Base-by-base conservation (phyloP, 1,140 invertebrate genomes). In the Condylostylus longicornis region DNA sequence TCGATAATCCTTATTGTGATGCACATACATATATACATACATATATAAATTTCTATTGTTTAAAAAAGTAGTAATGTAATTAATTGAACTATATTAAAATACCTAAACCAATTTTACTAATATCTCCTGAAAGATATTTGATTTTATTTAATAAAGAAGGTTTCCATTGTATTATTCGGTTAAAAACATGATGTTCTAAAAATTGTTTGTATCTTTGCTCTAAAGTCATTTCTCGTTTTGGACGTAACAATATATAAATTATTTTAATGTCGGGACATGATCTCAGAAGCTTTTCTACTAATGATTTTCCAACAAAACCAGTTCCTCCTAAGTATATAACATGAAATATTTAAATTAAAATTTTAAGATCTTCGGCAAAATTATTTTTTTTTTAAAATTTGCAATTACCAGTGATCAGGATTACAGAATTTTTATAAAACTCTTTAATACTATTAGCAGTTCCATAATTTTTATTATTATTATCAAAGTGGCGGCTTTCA, bases 261-360 rank as follows among this genome's bases (percentile, higher is more conserved):
- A 53, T 67, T 3, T 63, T 59, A 7, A 82, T 50, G 14, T 67
- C 67, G 5, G 69, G 64, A 62, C 79, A 82, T 17, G 70, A 70
- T 30, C 76, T 62, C 5, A 82, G 59, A n/a, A 82, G 53, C 53
- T 82, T 82, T 54, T 82, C 78, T 14, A 82, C 61, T 13, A 80
- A 53, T 13, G 77, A 74, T 61, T 79, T 81, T 14, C 75, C 74
- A 14, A 58, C 49, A 45, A 78, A 76, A n/a, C 42, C 42, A 25
- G 23, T 25, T 7, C 7, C 23, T 25, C 23, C 23, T 25, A 25
- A 25, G 14, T 35, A 22, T 18, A 27, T 23, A 36, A 31, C 30
- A 34, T 19, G 6, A 8, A 19, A 9, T 18, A 9, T 18, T 17
- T n/a, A 25, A 25, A 33, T 30, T 36, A 10, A 39, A 33, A 20